These are phyloP conservation scores for Argya squamiceps DNA, from an alignment of 2,797 vertebrate genomes.

Conservation along the genomic window DNA sequence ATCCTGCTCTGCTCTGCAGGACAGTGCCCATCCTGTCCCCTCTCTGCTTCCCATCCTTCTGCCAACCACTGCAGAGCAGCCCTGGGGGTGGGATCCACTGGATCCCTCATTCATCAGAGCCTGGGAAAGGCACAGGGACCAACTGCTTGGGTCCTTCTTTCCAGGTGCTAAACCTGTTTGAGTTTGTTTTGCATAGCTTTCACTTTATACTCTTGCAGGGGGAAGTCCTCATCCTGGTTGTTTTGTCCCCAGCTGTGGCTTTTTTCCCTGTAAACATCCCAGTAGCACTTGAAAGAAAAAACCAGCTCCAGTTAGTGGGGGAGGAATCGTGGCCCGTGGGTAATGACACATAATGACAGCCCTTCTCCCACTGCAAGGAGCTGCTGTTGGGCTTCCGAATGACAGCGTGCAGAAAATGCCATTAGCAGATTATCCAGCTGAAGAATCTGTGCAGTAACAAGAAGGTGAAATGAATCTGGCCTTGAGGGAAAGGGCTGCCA, in stretches of 20 bases:
- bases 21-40: neutral
- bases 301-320: constrained; percentile 3
- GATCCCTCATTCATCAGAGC: neutral
- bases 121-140: neutral
- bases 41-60: neutral
- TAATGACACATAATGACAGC: constrained; percentile 59
- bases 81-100: neutral
- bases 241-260: constrained; percentile 15
- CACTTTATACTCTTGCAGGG: neutral
- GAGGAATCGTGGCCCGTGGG: constrained; percentile 42
- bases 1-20: neutral
- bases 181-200: neutral
- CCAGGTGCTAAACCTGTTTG: neutral
- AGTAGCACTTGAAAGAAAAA: constrained; percentile 19
- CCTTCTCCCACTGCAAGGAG: constrained; percentile 37
- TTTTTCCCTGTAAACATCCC: constrained; percentile 42
- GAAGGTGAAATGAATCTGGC: neutral
- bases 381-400: constrained; percentile 25
- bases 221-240: neutral
- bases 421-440: constrained; percentile 21
- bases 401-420: constrained; percentile 21
- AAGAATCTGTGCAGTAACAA: neutral
- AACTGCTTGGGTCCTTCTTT: neutral
- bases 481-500: neutral
- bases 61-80: neutral